Conservation (phyloP, 2,113 vertebrate genomes). For the Odocoileus virginianus region DNA sequence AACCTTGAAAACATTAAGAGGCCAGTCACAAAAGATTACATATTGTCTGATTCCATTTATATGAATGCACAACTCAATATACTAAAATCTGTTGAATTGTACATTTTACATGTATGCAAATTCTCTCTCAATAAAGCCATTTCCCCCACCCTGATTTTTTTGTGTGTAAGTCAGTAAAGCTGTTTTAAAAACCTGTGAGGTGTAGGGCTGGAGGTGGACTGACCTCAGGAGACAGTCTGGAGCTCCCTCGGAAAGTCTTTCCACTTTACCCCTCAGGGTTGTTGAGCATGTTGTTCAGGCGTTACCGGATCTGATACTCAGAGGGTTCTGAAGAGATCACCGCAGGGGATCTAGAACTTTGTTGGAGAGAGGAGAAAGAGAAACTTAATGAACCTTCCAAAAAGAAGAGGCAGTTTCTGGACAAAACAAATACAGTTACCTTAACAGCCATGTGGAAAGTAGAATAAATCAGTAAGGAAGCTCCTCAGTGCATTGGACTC, state of each 20-base stretch:
- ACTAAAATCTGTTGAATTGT: neutral
- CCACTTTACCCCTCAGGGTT: neutral
- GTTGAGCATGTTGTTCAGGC: conserved; percentile 80
- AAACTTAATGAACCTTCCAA: conserved; percentile 92
- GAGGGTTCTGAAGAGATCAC: conserved; percentile 89
- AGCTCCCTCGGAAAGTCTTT: neutral
- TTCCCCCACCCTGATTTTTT: neutral
- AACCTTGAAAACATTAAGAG: neutral
- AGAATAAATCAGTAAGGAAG: conserved; percentile 92
- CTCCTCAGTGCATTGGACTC: conserved; percentile 90
- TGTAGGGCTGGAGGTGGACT: neutral
- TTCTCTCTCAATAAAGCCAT: neutral
- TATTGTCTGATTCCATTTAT: neutral
- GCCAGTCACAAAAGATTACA: neutral
- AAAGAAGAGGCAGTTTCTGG: conserved; percentile 91
- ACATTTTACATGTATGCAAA: neutral
- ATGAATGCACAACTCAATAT: neutral
- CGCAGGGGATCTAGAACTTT: conserved; percentile 89
- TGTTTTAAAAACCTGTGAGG: neutral
- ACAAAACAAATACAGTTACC: conserved; percentile 90
- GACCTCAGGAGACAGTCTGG: neutral
- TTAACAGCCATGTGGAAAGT: conserved; percentile 91
- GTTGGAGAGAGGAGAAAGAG: conserved; percentile 92
- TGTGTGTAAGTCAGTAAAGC: neutral
- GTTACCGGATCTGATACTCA: conserved; percentile 89